Conservation (phyloP, 2,113 vertebrate genomes). For the Pelusios castaneus region DNA sequence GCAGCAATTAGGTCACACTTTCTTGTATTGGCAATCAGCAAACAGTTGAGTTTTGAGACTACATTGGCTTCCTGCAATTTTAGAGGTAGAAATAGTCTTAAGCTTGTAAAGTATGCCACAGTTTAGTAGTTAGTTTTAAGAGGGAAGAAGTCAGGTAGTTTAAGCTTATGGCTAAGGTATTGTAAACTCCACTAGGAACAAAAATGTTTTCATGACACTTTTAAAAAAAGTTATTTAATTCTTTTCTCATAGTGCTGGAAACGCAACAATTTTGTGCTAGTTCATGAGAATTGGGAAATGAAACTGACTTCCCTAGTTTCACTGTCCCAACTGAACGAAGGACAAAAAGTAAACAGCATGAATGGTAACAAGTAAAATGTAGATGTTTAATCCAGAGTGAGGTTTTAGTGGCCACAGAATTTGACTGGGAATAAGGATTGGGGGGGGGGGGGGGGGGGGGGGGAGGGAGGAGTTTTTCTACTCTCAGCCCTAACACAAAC, state of each 20-base stretch:
- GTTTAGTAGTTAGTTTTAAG: conserved; percentile 12
- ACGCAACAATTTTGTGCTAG: neutral
- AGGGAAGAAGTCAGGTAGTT: conserved; percentile 21
- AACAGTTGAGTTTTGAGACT: neutral
- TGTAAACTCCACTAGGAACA: accelerated
- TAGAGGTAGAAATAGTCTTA: neutral
- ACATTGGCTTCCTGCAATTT: neutral
- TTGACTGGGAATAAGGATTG: neutral
- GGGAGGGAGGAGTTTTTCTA: neutral
- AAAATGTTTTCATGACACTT: neutral
- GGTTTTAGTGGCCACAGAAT: neutral
- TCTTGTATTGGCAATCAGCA: neutral
- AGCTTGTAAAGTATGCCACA: neutral
- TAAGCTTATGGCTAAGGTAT: neutral
- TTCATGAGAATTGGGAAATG: neutral
- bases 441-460: neutral
- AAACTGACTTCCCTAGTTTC: neutral
- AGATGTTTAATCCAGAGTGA: neutral
- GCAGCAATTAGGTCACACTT: conserved; percentile 15
- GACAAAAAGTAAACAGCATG: neutral
- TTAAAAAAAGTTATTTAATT: neutral
- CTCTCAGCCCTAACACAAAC: neutral
- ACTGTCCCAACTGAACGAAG: neutral
- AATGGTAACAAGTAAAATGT: neutral
- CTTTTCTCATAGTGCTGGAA: neutral